Conservation (phyloP, 2,888 invertebrate species). For the Acronicta aceris region DNA sequence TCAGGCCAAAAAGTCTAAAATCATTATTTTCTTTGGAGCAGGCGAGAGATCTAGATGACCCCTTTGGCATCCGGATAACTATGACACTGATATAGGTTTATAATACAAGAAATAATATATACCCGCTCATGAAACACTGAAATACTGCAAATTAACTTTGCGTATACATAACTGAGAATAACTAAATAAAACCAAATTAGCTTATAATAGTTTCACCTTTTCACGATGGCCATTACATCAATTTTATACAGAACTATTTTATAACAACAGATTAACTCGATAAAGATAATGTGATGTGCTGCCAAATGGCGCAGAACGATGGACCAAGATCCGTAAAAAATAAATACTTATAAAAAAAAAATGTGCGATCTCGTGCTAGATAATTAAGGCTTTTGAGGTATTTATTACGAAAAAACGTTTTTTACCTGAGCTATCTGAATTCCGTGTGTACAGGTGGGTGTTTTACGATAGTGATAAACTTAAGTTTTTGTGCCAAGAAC, state of each 20-base stretch:
- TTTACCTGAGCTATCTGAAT: slow-evolving; percentile 83
- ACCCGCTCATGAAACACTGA: no score
- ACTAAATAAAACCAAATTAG: no score
- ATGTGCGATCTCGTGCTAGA: slow-evolving; percentile 85
- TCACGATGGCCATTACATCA: slow-evolving; percentile 12
- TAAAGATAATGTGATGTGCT: slow-evolving; percentile 62
- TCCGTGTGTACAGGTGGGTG: slow-evolving; percentile 43
- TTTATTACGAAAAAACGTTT: slow-evolving; percentile 77
- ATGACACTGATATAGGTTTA: no score
- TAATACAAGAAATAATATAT: no score
- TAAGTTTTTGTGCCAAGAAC: background rate
- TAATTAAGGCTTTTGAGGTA: slow-evolving; percentile 85
- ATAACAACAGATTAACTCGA: slow-evolving; percentile 47
- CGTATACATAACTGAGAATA: no score
- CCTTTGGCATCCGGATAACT: no score
- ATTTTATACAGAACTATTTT: slow-evolving; percentile 33
- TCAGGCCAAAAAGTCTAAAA: no score
- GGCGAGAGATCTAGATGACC: no score
- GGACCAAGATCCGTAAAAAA: slow-evolving; percentile 75
- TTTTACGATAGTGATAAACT: slow-evolving; percentile 19
- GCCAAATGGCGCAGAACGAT: slow-evolving; percentile 82
- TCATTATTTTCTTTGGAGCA: no score
- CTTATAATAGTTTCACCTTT: slow-evolving; percentile 7
- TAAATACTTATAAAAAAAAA: slow-evolving; percentile 22
- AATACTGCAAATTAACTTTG: no score